Percentiles rank a stretch among this genome's conserved stretches.
phyloP scores from a whole-genome alignment of 2,113 vertebrate genomes.

The Rostratula benghalensis region DNA sequence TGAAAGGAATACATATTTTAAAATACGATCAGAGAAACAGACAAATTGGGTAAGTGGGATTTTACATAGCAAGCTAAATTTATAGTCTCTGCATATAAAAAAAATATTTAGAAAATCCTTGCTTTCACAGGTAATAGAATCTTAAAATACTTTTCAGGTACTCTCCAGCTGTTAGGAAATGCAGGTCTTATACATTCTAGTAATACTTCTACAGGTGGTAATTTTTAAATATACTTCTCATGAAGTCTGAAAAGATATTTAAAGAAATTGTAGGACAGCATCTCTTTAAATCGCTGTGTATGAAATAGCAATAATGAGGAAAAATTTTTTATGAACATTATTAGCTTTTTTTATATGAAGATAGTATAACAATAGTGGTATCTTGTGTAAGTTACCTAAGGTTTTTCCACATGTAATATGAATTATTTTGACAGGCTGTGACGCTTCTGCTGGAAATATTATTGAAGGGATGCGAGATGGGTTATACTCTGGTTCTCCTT shows the following conservation, averaged over 20 bases:
- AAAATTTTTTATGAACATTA: not conserved
- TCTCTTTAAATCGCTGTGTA: not conserved
- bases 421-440: conserved; percentile 39
- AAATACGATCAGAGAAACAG: not conserved
- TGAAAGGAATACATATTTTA: not conserved
- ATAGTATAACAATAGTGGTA: not conserved
- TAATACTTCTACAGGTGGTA: not conserved
- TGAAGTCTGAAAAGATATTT: not conserved
- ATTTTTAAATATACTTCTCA: not conserved
- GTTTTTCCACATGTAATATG: not conserved
- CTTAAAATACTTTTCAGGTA: not conserved
- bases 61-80: not conserved
- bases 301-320: not conserved
- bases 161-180: not conserved
- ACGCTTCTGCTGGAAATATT: not conserved
- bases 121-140: not conserved
- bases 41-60: not conserved
- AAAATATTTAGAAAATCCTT: not conserved
- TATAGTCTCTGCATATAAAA: not conserved
- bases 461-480: not conserved
- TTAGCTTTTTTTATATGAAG: not conserved
- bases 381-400: not conserved
- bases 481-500: not conserved
- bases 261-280: not conserved
- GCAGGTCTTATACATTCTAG: not conserved